These are phyloP conservation scores for Delphinus delphis DNA, from an alignment of 2,113 vertebrate genomes.

Conservation along the genomic window DNA sequence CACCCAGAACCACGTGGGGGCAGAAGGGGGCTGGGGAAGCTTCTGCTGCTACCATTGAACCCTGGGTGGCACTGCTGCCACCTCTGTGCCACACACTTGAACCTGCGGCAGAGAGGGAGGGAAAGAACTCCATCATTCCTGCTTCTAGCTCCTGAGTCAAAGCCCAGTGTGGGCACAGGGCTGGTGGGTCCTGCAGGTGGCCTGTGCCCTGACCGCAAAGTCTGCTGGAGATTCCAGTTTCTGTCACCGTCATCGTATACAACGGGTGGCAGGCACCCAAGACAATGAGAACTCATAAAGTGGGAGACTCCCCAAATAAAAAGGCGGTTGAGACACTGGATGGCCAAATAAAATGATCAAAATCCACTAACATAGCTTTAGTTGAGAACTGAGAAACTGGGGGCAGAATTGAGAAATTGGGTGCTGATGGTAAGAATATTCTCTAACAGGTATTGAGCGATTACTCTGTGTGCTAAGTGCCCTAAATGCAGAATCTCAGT, in stretches of 20 bases:
- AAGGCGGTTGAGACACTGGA: background rate
- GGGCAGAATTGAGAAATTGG: background rate
- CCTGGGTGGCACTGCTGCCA: background rate
- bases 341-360: background rate
- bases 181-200: too few species aligned
- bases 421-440: background rate
- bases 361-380: background rate
- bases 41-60: background rate
- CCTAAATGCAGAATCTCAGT: background rate
- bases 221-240: background rate
- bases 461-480: background rate
- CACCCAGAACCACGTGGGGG: background rate
- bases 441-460: background rate
- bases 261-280: background rate
- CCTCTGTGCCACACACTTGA: background rate
- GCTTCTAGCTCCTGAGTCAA: background rate
- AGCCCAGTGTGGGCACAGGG: background rate
- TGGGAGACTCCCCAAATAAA: background rate
- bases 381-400: background rate
- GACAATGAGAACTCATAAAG: background rate
- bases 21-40: background rate
- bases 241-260: background rate
- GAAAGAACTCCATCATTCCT: background rate
- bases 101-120: background rate
- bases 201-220: background rate